phyloP scores from a whole-genome alignment of 1,140 invertebrate species.

The Dendroctonus valens region DNA sequence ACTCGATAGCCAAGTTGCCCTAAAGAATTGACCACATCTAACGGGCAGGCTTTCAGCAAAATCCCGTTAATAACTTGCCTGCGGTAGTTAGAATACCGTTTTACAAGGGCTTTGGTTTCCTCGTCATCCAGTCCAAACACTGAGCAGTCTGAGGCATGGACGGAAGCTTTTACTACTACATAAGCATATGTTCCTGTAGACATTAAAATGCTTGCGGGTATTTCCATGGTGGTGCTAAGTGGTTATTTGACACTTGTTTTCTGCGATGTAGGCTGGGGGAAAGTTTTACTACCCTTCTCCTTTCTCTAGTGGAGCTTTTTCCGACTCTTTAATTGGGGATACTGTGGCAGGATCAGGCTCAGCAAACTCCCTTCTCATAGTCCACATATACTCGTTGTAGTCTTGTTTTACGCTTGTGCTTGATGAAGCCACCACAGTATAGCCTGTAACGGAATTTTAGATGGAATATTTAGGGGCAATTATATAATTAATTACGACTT shows the following conservation, averaged over 20 bases:
- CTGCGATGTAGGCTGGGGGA: neutral
- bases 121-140: conserved; percentile 71
- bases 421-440: conserved; percentile 81
- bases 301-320: conserved; percentile 27
- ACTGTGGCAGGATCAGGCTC: conserved; percentile 65
- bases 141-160: conserved; percentile 68
- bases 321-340: conserved; percentile 30
- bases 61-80: conserved; percentile 67
- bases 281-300: conserved; percentile 22
- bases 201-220: conserved; percentile 47
- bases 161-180: conserved; percentile 73
- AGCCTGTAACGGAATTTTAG: conserved; percentile 53
- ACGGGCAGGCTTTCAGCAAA: conserved; percentile 63
- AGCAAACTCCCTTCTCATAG: conserved; percentile 83
- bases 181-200: conserved; percentile 62
- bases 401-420: conserved; percentile 81
- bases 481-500: neutral
- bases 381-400: conserved; percentile 89
- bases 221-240: conserved; percentile 41
- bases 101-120: conserved; percentile 64
- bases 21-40: conserved; percentile 68
- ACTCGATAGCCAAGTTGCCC: conserved; percentile 74
- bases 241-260: conserved; percentile 16
- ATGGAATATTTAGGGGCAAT: neutral
- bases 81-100: conserved; percentile 63